Conservation (phyloP, 1,140 invertebrate species). For the Neotoxoptera formosana region DNA sequence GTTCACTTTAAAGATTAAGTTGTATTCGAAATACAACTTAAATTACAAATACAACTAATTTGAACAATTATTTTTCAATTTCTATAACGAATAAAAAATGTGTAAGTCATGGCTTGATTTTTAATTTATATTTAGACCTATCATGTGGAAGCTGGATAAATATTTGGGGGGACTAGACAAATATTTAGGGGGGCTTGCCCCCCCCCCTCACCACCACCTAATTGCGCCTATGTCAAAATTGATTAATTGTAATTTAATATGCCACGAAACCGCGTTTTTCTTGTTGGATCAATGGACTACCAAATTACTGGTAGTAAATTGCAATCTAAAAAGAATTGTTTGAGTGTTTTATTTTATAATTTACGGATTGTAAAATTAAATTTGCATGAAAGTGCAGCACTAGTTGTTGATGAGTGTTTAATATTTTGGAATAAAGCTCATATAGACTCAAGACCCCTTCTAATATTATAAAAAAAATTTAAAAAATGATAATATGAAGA, state of each 20-base stretch:
- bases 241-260: not conserved
- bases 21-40: too few relatives aligned
- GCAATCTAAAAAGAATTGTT: not conserved
- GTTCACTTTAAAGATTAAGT: too few relatives aligned
- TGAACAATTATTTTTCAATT: too few relatives aligned
- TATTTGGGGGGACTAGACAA: too few relatives aligned
- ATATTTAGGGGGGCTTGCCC: too few relatives aligned
- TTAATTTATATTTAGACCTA: too few relatives aligned
- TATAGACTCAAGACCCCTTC: not conserved
- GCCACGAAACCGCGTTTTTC: not conserved
- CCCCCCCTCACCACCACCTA: too few relatives aligned
- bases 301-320: slow-evolving; percentile 22
- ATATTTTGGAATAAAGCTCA: slow-evolving; percentile 9
- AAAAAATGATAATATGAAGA: not conserved
- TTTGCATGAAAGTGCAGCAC: not conserved
- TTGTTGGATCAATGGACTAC: not conserved
- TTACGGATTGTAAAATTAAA: not conserved
- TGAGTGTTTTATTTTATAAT: not conserved
- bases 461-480: slow-evolving; percentile 8
- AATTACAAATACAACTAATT: too few relatives aligned
- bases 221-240: too few relatives aligned
- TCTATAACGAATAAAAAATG: too few relatives aligned
- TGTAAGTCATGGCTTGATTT: too few relatives aligned
- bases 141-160: too few relatives aligned
- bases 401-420: not conserved